A percentile compares a stretch with the other conserved stretches of the same genome.
phyloP scores from a whole-genome alignment of 2,888 invertebrate genomes.

The Troilus luridus region DNA sequence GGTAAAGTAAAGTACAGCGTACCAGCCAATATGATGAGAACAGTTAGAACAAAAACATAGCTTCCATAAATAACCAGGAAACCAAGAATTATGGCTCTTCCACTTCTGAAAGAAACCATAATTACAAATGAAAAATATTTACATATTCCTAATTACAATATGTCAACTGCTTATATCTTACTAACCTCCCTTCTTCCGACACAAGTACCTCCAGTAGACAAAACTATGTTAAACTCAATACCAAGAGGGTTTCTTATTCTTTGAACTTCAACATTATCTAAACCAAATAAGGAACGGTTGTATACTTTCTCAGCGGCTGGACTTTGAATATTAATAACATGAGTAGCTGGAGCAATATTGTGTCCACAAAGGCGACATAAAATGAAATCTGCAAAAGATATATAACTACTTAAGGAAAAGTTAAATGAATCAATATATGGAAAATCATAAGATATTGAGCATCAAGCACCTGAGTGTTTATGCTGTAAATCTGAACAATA shows the following conservation, averaged over 20 bases:
- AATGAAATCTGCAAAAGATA: conserved; percentile 71
- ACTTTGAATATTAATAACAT: conserved; percentile 72
- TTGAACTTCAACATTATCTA: conserved; percentile 73
- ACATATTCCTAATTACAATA: not conserved
- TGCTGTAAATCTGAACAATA: conserved; percentile 24
- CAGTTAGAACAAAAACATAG: conserved; percentile 76
- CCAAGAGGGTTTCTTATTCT: conserved; percentile 74
- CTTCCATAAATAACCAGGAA: conserved; percentile 78
- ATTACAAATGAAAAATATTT: conserved; percentile 39
- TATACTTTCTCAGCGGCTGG: conserved; percentile 71
- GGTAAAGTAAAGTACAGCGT: conserved; percentile 55
- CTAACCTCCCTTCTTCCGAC: conserved; percentile 72
- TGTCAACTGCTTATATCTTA: conserved; percentile 53
- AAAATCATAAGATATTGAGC: not conserved
- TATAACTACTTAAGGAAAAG: not conserved
- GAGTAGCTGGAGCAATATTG: conserved; percentile 73
- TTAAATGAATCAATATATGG: not conserved
- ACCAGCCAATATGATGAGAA: conserved; percentile 75
- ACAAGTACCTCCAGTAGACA: conserved; percentile 73
- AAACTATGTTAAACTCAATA: conserved; percentile 73
- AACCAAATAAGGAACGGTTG: conserved; percentile 73
- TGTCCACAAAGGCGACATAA: conserved; percentile 75
- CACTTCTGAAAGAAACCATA: conserved; percentile 68
- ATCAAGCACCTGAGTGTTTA: conserved; percentile 46
- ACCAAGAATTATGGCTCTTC: conserved; percentile 76